Percentiles rank a stretch among this genome's conserved stretches.
phyloP scores from a whole-genome alignment of 37 sponge, comb jelly and placozoan species.

The Diacarnus erythraeanus region DNA sequence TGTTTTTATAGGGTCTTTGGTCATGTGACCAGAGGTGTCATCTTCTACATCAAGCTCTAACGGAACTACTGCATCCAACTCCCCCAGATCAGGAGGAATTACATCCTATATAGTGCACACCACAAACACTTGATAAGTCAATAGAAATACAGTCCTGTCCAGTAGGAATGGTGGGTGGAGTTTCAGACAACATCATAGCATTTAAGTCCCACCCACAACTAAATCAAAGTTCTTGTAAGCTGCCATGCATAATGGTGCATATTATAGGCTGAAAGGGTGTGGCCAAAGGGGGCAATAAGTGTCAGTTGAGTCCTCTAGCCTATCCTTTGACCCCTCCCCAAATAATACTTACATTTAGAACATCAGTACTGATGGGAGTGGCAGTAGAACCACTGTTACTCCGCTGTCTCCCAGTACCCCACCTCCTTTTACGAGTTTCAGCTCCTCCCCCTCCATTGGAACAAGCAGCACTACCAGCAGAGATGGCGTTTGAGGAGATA shows the following conservation, averaged over 20 bases:
- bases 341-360: slow-evolving; percentile 58
- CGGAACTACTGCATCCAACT: not conserved
- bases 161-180: too few species aligned
- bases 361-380: slow-evolving; percentile 56
- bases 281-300: too few species aligned
- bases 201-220: too few species aligned
- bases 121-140: not conserved
- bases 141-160: not conserved
- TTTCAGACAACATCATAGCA: too few species aligned
- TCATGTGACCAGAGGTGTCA: not conserved
- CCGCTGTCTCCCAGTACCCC: slow-evolving; percentile 45
- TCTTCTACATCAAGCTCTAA: not conserved
- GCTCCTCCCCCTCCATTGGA: not conserved
- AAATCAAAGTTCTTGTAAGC: too few species aligned
- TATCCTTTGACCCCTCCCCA: too few species aligned
- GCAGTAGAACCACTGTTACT: slow-evolving; percentile 11
- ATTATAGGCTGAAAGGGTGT: too few species aligned
- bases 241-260: too few species aligned
- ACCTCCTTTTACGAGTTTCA: slow-evolving; percentile 38
- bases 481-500: slow-evolving; percentile 14
- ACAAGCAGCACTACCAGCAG: not conserved
- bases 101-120: slow-evolving; percentile 43
- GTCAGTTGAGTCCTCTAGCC: too few species aligned
- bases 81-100: slow-evolving; percentile 39
- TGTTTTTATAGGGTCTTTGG: not conserved